Conservation (phyloP, 2,888 invertebrate genomes). For the Trachelus iudaicus region DNA sequence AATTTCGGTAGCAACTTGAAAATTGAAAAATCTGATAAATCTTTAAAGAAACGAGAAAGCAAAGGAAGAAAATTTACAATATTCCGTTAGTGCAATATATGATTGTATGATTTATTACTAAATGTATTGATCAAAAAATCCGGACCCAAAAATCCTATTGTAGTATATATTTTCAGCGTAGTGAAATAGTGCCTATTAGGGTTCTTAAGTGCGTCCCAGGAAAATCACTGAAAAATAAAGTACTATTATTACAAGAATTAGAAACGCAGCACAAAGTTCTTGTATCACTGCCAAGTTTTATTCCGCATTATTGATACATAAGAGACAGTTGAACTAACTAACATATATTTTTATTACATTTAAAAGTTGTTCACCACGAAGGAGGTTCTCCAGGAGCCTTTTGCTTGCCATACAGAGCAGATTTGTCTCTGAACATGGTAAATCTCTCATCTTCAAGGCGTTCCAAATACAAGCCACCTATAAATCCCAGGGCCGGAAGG, state of each 20-base stretch:
- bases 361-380: slow-evolving; percentile 69
- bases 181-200: background rate
- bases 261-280: background rate
- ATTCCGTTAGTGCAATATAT: slow-evolving; percentile 37
- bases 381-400: slow-evolving; percentile 76
- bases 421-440: slow-evolving; percentile 81
- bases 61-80: slow-evolving; percentile 53
- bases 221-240: slow-evolving; percentile 10
- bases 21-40: slow-evolving; percentile 30
- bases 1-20: slow-evolving; percentile 37
- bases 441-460: slow-evolving; percentile 78
- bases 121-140: background rate
- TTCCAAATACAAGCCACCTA: slow-evolving; percentile 76
- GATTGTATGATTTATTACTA: background rate
- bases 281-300: background rate
- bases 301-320: slow-evolving; percentile 2
- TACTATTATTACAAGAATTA: background rate
- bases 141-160: background rate
- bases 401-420: slow-evolving; percentile 77
- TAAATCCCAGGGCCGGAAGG: slow-evolving; percentile 71
- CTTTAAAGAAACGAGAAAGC: slow-evolving; percentile 39
- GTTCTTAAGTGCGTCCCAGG: background rate
- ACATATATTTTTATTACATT: slow-evolving; percentile 8
- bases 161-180: background rate
- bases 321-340: background rate